Evolutionary conservation across 1,140 invertebrate species (phyloP).

Genomic region (Drosophila fuyamai): DNA sequence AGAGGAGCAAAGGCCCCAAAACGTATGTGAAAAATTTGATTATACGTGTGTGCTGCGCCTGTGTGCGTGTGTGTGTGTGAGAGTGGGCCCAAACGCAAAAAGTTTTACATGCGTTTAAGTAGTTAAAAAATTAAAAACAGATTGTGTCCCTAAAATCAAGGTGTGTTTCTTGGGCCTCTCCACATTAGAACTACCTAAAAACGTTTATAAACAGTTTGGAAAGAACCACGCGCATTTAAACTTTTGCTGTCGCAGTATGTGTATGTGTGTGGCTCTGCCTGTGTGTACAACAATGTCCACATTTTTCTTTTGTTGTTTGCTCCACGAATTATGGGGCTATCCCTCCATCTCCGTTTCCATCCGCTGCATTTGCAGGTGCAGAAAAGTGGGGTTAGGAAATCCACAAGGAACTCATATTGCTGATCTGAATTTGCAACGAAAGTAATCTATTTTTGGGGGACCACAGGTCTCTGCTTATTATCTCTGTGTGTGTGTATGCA

Average conservation of each 20-base stretch:
- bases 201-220: conserved; percentile 35
- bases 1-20: conserved; percentile 48
- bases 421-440: conserved; percentile 29
- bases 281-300: conserved; percentile 79
- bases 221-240: conserved; percentile 45
- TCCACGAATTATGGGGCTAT: conserved; percentile 73
- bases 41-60: conserved; percentile 45
- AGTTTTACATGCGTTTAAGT: conserved; percentile 59
- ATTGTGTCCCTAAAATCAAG: conserved; percentile 23
- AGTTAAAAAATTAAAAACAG: conserved; percentile 60
- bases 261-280: conserved; percentile 41
- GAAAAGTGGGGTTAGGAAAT: conserved; percentile 76
- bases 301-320: conserved; percentile 81
- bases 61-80: conserved; percentile 43
- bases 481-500: conserved; percentile 38
- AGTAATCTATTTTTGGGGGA: conserved; percentile 47
- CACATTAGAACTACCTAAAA: not conserved
- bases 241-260: conserved; percentile 57
- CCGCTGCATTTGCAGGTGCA: conserved; percentile 65
- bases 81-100: conserved; percentile 70
- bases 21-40: conserved; percentile 70
- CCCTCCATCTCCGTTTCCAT: conserved; percentile 20
- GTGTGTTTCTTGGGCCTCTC: conserved; percentile 15
- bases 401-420: conserved; percentile 24
- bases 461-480: conserved; percentile 33